phyloP scores from a whole-genome alignment of 1,140 invertebrate species.

The Calephelis nemesis region DNA sequence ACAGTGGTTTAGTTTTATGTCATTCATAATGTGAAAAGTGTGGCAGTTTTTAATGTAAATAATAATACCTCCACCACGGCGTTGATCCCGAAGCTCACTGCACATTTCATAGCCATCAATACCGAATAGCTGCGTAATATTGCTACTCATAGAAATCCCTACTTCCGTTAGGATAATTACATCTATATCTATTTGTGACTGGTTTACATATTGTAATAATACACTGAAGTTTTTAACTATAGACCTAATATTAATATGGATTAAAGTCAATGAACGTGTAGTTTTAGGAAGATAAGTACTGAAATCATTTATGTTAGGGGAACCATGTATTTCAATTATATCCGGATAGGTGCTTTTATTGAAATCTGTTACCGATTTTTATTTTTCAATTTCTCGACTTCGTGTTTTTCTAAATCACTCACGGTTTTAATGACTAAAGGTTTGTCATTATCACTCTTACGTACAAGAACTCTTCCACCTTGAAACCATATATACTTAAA shows the following conservation, averaged over 20 bases:
- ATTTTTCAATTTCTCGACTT: too few relatives aligned
- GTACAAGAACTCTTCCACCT: neutral
- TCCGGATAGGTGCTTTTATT: neutral
- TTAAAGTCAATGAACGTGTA: neutral
- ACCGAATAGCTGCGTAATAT: constrained; percentile 2
- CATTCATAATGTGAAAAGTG: constrained; percentile 17
- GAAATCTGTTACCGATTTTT: neutral
- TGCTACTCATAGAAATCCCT: constrained; percentile 8
- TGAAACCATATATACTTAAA: neutral
- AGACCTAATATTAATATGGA: neutral
- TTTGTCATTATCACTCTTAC: neutral
- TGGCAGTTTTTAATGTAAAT: constrained; percentile 24
- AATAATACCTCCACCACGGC: constrained; percentile 4
- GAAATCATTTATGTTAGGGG: neutral
- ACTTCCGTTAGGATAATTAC: neutral
- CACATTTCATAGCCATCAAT: too few relatives aligned
- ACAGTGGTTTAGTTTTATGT: constrained; percentile 4
- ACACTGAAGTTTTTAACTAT: neutral
- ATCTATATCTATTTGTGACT: neutral
- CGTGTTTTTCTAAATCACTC: too few relatives aligned
- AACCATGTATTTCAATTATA: neutral
- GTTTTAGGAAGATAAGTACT: neutral
- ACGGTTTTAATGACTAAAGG: too few relatives aligned
- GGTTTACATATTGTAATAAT: neutral
- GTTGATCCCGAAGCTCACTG: too few relatives aligned